Evolutionary conservation across 2,888 invertebrate genomes (phyloP), one percentile per base, ranked within the genome.

Genomic region (Dasypolia templi): DNA sequence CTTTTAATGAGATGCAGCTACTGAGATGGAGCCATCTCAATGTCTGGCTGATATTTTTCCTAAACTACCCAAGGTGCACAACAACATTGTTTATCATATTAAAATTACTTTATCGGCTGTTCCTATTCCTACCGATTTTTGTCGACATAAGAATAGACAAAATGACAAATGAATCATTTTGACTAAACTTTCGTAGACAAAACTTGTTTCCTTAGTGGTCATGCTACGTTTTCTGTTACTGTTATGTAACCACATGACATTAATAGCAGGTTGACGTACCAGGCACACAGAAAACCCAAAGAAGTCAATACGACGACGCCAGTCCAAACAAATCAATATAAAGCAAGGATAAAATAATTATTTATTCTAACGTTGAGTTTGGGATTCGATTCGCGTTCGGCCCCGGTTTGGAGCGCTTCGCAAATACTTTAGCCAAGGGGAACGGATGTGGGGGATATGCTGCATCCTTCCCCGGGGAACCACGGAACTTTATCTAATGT

Each of bases 381-480:
- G 61, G 73, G 63, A 83, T 85, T 84, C 77, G 77, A 79, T 79
- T 80, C 74, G 62, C 75, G 62, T 76, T 81, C 70, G 70, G 74
- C 77, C 55, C 65, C 59, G 61, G 22, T 75, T 63, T 78, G 73
- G 64, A 90, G 89, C 83, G 86, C 79, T 86, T 75, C 70, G 80
- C 89, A 89, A 89, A 90, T 86, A 90, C 82, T 85, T 76, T 79
- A 61, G 46, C 46, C 70, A 75, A 68, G 72, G 81, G 86, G 73
- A 77, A 77, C 82, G 84, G 64, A 79, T 80, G 68, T 85, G 61
- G 72, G 84, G 85, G 73, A 67, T 74, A 71, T 62, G 53, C 66
- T 59, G 82, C 82, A 78, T 82, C 82, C 59, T 58, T 56, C 64
- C 79, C 79, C 11, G 42, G 68, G 69, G 82, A 72, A 22, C 35